A percentile compares a stretch with the other conserved stretches of the same genome.
phyloP scores from a whole-genome alignment of 2,888 invertebrate species.

The Pseudococcus viburni region DNA sequence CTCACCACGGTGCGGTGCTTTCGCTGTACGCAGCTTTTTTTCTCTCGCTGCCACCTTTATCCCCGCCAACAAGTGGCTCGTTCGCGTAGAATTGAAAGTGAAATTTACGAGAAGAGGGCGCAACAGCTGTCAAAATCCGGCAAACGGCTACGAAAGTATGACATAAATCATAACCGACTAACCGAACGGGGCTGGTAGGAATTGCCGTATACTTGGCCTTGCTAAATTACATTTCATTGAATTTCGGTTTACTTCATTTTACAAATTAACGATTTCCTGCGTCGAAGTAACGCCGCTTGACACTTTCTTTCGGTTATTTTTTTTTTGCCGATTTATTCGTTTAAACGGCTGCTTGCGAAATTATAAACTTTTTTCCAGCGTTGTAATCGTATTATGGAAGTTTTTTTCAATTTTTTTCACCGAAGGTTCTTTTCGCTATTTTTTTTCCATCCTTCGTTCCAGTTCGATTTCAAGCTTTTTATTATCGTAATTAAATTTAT shows the following conservation, averaged over 20 bases:
- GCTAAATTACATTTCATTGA: constrained; percentile 52
- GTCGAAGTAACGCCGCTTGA: constrained; percentile 41
- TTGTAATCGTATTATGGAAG: constrained; percentile 13
- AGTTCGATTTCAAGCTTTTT: constrained; percentile 48
- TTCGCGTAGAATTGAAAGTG: constrained; percentile 52
- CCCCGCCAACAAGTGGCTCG: constrained; percentile 54
- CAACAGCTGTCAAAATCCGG: constrained; percentile 62
- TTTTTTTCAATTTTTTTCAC: not conserved
- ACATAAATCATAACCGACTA: constrained; percentile 59
- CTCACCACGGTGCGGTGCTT: not conserved
- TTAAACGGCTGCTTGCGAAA: not conserved
- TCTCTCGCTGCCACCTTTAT: not conserved
- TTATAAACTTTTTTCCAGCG: not conserved
- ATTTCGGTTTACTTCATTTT: constrained; percentile 54
- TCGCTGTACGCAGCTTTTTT: constrained; percentile 35
- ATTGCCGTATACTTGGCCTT: constrained; percentile 40
- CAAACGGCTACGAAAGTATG: constrained; percentile 17
- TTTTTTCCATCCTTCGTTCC: not conserved
- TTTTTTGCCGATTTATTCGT: not conserved
- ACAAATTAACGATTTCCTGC: constrained; percentile 50
- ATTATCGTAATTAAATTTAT: constrained; percentile 51
- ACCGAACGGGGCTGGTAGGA: constrained; percentile 10
- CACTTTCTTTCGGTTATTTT: not conserved
- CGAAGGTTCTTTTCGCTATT: not conserved
- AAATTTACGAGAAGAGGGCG: constrained; percentile 52